Evolutionary conservation across 2,113 vertebrate species (phyloP), one percentile per base, ranked within the genome.

Genomic region (Chloebia gouldiae): DNA sequence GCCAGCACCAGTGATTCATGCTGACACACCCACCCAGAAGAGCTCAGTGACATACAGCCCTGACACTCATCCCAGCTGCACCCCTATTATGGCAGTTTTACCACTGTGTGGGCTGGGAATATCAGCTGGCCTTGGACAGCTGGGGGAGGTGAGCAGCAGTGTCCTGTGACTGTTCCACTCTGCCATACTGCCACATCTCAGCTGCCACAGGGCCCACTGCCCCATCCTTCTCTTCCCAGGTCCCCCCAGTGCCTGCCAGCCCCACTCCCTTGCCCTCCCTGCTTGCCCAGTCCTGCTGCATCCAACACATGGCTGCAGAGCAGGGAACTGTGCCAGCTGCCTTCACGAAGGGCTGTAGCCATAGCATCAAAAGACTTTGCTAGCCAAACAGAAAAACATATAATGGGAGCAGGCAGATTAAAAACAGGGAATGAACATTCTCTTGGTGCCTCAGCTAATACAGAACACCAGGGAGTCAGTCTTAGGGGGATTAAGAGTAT

Each of bases 341-440:
- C 75, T 91, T 54, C 42, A 84, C 7, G 13, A 78, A 75, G 14
- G 42, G 47, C 75, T 1, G 93, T 95, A 97, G 90, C 81, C 94
- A 95, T 94, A 86, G 86, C 35, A 92, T 56, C 75, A 57, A 71
- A 51, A 68, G 71, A n/a, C 45, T 93, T 92, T 84, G 64, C 77
- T 94, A 85, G 85, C 54, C 82, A 94, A 97, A 95, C 88, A 92
- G 72, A 93, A 92, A 86, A 85, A 80, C 18, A 61, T 61, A 21
- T 56, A 93, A 95, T 1, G 5, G 57, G 27, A 90, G 60, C 47
- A 93, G 59, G 73, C 31, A 79, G 92, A 94, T 95, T 96, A 95
- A 93, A 93, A 85, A 1, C 19, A 72, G 49, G 30, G 82, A 96
- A 90, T 93, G 64, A 96, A 95, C 1, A 0, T 77, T 61, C 57